A percentile compares a stretch with the other conserved stretches of the same genome.
Conservation (phyloP, 2,888 invertebrate genomes). For the Eledone cirrhosa region DNA sequence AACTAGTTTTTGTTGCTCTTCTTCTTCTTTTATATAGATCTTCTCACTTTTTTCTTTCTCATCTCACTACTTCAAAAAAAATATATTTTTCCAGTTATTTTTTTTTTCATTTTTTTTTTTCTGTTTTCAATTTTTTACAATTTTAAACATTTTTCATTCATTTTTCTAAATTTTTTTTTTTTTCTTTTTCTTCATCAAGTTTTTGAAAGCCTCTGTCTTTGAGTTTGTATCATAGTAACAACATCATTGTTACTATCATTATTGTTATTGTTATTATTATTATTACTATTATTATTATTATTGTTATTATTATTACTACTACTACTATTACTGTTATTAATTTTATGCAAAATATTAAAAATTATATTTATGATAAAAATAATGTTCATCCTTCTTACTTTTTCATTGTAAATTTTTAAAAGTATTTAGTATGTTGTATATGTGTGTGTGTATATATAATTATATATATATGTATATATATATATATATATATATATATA, state of each 20-base stretch:
- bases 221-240: no score
- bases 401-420: background rate
- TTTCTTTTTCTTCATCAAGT: background rate
- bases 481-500: background rate
- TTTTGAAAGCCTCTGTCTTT: background rate
- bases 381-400: background rate
- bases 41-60: no score
- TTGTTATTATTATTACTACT: no score
- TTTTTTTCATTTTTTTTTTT: no score
- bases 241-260: background rate
- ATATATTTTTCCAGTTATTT: no score
- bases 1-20: no score
- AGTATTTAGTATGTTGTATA: background rate
- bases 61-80: no score
- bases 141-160: background rate
- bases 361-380: background rate
- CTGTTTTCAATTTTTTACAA: no score
- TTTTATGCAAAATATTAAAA: background rate
- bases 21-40: no score
- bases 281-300: background rate
- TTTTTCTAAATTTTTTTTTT: background rate
- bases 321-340: background rate
- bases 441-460: background rate
- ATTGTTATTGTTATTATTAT: conserved; percentile 6
- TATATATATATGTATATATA: background rate